Percentiles rank a stretch among this genome's conserved stretches.
Conservation (phyloP, 2,113 vertebrate genomes). For the Pipra filicauda region DNA sequence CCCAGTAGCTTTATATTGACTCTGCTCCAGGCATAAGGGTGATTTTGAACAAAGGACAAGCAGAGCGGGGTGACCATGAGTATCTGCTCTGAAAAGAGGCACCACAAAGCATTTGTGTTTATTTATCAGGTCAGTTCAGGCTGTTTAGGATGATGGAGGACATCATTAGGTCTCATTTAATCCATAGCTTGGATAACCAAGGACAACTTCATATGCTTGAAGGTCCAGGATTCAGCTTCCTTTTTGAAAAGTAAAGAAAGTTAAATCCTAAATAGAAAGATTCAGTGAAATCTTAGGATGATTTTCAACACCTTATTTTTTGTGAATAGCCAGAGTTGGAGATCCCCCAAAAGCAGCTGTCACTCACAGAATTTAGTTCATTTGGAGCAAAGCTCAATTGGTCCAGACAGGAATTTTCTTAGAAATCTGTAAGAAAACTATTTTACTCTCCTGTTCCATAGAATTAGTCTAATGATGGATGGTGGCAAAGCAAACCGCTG, state of each 20-base stretch:
- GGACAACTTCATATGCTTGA: not conserved
- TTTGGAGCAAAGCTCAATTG: not conserved
- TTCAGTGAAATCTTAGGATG: not conserved
- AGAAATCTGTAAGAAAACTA: not conserved
- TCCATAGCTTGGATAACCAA: not conserved
- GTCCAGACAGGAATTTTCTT: not conserved
- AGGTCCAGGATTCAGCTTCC: not conserved
- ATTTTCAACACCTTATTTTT: not conserved
- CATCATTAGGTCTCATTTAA: not conserved
- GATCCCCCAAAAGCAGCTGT: not conserved
- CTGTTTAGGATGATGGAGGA: not conserved
- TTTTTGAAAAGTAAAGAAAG: not conserved
- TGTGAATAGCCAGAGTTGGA: not conserved
- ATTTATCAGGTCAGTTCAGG: not conserved
- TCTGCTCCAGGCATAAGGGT: not conserved
- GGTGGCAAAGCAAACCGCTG: not conserved
- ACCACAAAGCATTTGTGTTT: not conserved
- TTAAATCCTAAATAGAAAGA: not conserved
- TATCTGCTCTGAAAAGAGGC: not conserved
- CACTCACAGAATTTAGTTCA: not conserved
- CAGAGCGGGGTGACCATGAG: accelerated
- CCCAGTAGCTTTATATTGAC: accelerated
- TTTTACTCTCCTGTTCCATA: not conserved
- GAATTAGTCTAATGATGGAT: not conserved
- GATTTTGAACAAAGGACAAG: not conserved